Base-by-base conservation (phyloP, 2,797 vertebrate species). In the Eospalax fontanierii region DNA sequence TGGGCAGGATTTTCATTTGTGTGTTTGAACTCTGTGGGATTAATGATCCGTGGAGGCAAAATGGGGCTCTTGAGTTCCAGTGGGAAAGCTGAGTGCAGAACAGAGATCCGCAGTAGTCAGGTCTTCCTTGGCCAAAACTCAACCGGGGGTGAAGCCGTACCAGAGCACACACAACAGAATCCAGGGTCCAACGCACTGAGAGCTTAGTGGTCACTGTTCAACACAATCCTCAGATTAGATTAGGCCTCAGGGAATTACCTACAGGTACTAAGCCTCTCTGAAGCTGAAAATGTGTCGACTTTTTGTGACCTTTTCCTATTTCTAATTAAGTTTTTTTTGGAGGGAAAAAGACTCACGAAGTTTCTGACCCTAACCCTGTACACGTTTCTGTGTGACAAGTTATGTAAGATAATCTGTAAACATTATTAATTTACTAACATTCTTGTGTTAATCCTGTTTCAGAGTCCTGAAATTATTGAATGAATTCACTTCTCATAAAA, bases 401-500 rank as follows among this genome's bases (percentile, higher is more conserved):
- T 75, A 19, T 19, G 6, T 8, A 46, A 78, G 73, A 81, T 87
- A 73, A 78, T 21, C 54, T 79, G 91, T 63, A 71, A 79, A 81
- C n/a, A 26, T 63, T 89, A 4, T 63, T 65, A 28, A 35, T 15
- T 81, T 35, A 35, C 46, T 57, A 61, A 66, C 26, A 33, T 33
- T 46, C 30, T 71, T 84, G 8, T 70, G 28, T 89, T 86, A 94
- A 7, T 88, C 33, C 82, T 91, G 54, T 89, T 86, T 19, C 1
- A 21, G 38, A 19, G 6, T 92, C 40, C 65, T 83, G 90, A 87
- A 73, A 85, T 90, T 26, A 76, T 71, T 82, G 70, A 91, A 73
- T 54, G 26, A 79, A 38, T 75, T 91, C 22, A 76, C 80, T 92
- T 88, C 70, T 93, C 75, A 84, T n/a, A 91, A 81, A 95, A 46